Evolutionary conservation across 2,888 invertebrate species (phyloP).

Genomic region (Molorchus minor): DNA sequence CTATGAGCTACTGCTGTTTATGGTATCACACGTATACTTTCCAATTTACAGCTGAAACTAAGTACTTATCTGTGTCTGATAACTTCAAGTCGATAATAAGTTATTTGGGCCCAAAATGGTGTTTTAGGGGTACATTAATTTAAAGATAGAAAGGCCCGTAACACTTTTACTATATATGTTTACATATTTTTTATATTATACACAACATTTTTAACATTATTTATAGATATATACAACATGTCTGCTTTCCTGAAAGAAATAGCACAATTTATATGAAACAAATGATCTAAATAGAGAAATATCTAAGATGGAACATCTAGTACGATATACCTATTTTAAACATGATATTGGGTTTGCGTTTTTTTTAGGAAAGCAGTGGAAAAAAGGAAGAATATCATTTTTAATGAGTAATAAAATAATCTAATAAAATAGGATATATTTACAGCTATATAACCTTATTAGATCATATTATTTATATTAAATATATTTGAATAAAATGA

Average conservation of each 20-base stretch:
- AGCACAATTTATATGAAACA: no score
- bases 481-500: slow-evolving; percentile 17
- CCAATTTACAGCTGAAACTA: slow-evolving; percentile 8
- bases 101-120: slow-evolving; percentile 50
- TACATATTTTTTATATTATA: slow-evolving; percentile 51
- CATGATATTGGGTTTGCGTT: no score
- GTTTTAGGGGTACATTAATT: slow-evolving; percentile 43
- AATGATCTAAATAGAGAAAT: no score
- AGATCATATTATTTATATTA: slow-evolving; percentile 30
- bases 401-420: slow-evolving; percentile 33
- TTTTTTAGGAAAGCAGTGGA: slow-evolving; percentile 24
- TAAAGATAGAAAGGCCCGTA: slow-evolving; percentile 45
- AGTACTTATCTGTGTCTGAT: slow-evolving; percentile 10
- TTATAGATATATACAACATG: slow-evolving; percentile 59
- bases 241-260: slow-evolving; percentile 22
- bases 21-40: slow-evolving; percentile 11
- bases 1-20: slow-evolving; percentile 24
- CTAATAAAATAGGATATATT: slow-evolving; percentile 33
- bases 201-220: slow-evolving; percentile 60
- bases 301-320: no score
- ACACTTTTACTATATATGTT: slow-evolving; percentile 42
- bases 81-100: slow-evolving; percentile 36
- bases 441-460: slow-evolving; percentile 28
- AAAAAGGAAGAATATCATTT: slow-evolving; percentile 35
- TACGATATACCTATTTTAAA: no score